phyloP scores from a whole-genome alignment of 1,140 invertebrate species.

The Venustaconcha ellipsiformis region DNA sequence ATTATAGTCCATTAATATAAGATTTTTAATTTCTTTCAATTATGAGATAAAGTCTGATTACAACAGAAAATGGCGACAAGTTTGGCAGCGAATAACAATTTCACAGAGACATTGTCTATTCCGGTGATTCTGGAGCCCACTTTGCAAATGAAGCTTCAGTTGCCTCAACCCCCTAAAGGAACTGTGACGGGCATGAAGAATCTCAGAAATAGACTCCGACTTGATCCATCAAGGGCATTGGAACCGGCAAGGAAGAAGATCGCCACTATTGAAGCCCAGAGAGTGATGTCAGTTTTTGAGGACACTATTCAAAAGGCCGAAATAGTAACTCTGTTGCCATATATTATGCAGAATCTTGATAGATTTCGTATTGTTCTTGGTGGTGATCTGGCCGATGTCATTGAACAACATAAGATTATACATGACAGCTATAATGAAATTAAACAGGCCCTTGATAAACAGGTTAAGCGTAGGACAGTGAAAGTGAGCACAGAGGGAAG shows the following conservation, averaged over 20 bases:
- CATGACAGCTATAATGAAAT: slow-evolving; percentile 59
- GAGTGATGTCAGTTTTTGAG: slow-evolving; percentile 68
- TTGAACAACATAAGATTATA: slow-evolving; percentile 59
- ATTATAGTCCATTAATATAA: too few species aligned
- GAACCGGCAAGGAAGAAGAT: slow-evolving; percentile 68
- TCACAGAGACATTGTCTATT: slow-evolving; percentile 34
- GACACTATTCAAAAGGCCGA: slow-evolving; percentile 61
- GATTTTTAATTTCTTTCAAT: too few species aligned
- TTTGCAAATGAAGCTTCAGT: slow-evolving; percentile 46
- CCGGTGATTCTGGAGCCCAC: slow-evolving; percentile 46
- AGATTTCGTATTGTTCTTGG: slow-evolving; percentile 59
- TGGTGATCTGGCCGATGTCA: slow-evolving; percentile 46
- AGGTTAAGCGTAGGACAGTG: slow-evolving; percentile 38
- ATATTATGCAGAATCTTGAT: slow-evolving; percentile 60
- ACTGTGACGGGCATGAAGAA: slow-evolving; percentile 20
- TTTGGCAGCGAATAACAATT: slow-evolving; percentile 20
- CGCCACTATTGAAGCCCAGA: slow-evolving; percentile 65
- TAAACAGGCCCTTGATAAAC: slow-evolving; percentile 46
- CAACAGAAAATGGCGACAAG: slow-evolving; percentile 41
- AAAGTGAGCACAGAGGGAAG: slow-evolving; percentile 9
- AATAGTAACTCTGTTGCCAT: slow-evolving; percentile 61
- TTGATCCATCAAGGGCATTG: slow-evolving; percentile 65
- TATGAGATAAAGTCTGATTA: not conserved
- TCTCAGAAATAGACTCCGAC: slow-evolving; percentile 37
- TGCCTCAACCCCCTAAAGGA: slow-evolving; percentile 24